Evolutionary conservation across 2,797 vertebrate species (phyloP).

Genomic region (Antennarius maculatus): DNA sequence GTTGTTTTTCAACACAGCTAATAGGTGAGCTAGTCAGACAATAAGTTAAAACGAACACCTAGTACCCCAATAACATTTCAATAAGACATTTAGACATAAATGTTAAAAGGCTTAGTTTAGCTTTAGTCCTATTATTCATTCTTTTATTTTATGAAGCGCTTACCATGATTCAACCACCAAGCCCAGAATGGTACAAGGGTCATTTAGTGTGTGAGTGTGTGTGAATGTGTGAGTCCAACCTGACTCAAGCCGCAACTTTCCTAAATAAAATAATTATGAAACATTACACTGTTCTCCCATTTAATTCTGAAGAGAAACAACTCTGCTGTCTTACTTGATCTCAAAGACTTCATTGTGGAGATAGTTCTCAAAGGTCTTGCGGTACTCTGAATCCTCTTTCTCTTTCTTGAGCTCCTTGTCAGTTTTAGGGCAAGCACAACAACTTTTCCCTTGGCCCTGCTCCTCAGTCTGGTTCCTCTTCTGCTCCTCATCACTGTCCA

Average conservation of each 20-base stretch:
- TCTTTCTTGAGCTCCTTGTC: conserved; percentile 96
- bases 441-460: conserved; percentile 81
- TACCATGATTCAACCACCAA: background rate
- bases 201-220: conserved; percentile 1
- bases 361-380: conserved; percentile 94
- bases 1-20: background rate
- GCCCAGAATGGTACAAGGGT: conserved; percentile 36
- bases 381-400: conserved; percentile 91
- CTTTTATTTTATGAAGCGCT: background rate
- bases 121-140: background rate
- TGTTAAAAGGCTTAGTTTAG: background rate
- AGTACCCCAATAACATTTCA: background rate
- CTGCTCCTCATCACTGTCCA: conserved; percentile 82
- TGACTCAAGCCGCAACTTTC: background rate
- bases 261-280: background rate
- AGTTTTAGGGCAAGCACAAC: conserved; percentile 94
- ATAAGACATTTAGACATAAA: background rate
- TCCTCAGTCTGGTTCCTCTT: conserved; percentile 88
- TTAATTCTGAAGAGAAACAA: conserved; percentile 1
- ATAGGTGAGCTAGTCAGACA: background rate
- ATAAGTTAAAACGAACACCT: background rate
- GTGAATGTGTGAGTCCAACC: conserved; percentile 1
- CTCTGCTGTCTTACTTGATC: conserved; percentile 71
- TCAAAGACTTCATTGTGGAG: conserved; percentile 97
- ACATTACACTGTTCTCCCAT: background rate